Base-by-base conservation (phyloP, 1,140 invertebrate genomes). In the Asbolus verrucosus region DNA sequence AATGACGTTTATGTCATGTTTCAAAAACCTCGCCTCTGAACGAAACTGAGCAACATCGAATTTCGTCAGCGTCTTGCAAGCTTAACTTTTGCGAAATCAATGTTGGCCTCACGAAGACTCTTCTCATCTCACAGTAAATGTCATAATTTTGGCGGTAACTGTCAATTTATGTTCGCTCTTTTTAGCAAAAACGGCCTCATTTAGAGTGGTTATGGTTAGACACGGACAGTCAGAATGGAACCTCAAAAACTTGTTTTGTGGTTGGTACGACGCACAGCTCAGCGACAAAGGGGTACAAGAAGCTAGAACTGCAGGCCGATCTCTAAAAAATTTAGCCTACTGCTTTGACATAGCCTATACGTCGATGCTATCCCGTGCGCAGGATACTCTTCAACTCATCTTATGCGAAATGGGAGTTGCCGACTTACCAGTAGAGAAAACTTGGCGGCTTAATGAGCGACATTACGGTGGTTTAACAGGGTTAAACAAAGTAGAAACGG, bases 391-490 rank as follows among this genome's bases (percentile, higher is more conserved):
- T 24, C 83, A 84, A n/a, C 73, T 83, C 6, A 86, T 92, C 54
- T 82, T 91, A 46, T 80, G 87, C 62, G 84, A 86, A 67, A 78
- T 89, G 33, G 85, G 84, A 16, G 83, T 88, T 67, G 81, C 82
- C 36, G 84, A 85, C 80, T 79, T 92, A 21, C 83, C 87, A 0
- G 82, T 88, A 1, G 67, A 82, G 2, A 82, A 85, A 72, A 85
- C 87, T 27, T 92, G 90, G 90, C 81, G 89, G 38, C 80, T 92
- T 1, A 91, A 91, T 76, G 91, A 92, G 73, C 81, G 91, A 21
- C 90, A 92, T 78, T 92, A 92, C 77, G 91, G 91, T 6, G 87
- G 84, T 59, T 81, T 92, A 5, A 91, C 90, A 8, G 91, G 91
- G 1, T 81, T 87, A 2, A 90, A 91, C 74, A 92, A 92, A 79